These are phyloP conservation scores for Macrosiphum euphorbiae DNA, from an alignment of 2,888 invertebrate genomes.

Conservation along the genomic window DNA sequence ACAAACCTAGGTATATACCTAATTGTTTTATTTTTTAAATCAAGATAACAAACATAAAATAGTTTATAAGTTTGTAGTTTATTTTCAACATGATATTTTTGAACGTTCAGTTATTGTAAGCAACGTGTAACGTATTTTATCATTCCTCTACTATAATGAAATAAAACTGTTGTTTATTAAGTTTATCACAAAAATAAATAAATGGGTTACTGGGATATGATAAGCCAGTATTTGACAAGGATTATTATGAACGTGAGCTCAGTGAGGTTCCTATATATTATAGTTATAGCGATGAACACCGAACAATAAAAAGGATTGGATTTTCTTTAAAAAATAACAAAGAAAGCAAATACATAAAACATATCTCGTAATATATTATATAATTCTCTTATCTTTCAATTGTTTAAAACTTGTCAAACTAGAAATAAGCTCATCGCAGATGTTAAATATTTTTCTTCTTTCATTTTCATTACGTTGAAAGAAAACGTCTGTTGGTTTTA, in stretches of 20 bases:
- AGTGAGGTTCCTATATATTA: neutral
- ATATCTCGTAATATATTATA: conserved; percentile 19
- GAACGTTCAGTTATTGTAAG: neutral
- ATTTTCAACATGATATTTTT: neutral
- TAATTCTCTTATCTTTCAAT: neutral
- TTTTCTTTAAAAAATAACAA: conserved; percentile 1
- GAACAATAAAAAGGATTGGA: neutral
- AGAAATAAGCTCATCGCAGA: neutral
- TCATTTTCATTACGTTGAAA: neutral
- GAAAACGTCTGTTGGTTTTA: neutral
- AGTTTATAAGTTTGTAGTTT: neutral
- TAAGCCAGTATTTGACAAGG: neutral
- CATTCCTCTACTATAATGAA: neutral
- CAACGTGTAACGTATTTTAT: neutral
- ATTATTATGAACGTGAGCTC: neutral
- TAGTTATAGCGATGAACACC: neutral
- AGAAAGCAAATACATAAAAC: neutral
- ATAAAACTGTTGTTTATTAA: neutral
- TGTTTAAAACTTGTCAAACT: neutral
- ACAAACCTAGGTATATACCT: neutral
- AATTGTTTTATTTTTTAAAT: neutral
- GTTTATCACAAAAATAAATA: conserved; percentile 20
- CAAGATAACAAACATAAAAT: neutral
- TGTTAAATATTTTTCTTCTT: neutral
- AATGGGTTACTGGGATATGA: neutral